Evolutionary conservation across 2,113 vertebrate genomes (phyloP).

Genomic region (Microtus pennsylvanicus): DNA sequence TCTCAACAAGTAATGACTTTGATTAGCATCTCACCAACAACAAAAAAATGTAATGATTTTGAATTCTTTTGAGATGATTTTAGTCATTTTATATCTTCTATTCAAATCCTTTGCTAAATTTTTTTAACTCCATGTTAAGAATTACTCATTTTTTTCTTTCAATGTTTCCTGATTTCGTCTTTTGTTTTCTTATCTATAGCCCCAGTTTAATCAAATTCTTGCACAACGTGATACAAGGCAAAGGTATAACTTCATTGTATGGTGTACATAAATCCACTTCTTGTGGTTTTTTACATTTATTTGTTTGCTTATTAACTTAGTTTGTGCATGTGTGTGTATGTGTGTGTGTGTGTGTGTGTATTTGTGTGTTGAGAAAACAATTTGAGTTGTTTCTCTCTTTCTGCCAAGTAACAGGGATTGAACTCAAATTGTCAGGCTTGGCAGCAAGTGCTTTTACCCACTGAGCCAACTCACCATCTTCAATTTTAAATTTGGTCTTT

Average conservation of each 20-base stretch:
- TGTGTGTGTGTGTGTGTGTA: no score
- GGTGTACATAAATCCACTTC: neutral
- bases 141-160: neutral
- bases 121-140: neutral
- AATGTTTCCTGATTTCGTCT: neutral
- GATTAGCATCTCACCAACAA: neutral
- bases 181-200: neutral
- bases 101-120: neutral
- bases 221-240: neutral
- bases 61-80: neutral
- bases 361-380: neutral
- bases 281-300: neutral
- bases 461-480: neutral
- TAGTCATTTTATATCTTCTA: neutral
- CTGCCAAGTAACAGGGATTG: neutral
- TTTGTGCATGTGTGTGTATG: neutral
- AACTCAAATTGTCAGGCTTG: neutral
- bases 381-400: neutral
- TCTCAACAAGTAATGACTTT: neutral
- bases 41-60: neutral
- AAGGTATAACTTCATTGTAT: neutral
- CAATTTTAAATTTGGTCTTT: neutral
- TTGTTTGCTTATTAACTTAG: neutral
- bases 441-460: neutral
- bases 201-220: neutral